These are phyloP conservation scores for Saccopteryx bilineata DNA, from an alignment of 2,113 vertebrate species.

Conservation along the genomic window DNA sequence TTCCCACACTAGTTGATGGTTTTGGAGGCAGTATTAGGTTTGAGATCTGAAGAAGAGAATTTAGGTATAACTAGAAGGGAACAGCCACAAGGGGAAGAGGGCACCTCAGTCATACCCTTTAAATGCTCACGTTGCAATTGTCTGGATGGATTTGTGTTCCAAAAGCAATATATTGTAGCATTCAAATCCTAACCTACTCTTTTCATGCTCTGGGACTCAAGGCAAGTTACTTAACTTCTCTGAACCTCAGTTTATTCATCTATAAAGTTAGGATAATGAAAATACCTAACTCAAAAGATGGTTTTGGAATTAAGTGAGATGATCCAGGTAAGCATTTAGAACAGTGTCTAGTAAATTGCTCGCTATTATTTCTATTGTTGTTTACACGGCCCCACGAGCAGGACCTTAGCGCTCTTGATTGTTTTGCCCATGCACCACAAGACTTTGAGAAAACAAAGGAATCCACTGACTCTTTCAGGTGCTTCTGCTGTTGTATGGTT, in stretches of 20 bases:
- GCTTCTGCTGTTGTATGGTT: background rate
- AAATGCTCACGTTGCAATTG: background rate
- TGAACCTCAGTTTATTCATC: constrained; percentile 38
- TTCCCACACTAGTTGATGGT: background rate
- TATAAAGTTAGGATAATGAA: constrained; percentile 19
- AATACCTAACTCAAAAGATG: background rate
- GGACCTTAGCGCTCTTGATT: background rate
- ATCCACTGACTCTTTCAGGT: background rate
- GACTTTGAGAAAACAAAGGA: background rate
- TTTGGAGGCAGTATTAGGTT: background rate
- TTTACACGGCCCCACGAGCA: background rate
- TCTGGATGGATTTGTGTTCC: background rate
- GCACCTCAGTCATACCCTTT: background rate
- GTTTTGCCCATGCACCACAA: background rate
- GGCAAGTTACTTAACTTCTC: constrained; percentile 43
- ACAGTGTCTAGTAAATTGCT: background rate
- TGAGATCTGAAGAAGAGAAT: background rate
- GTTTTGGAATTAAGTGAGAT: constrained; percentile 12
- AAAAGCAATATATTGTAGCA: background rate
- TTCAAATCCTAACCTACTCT: background rate
- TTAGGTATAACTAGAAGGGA: background rate
- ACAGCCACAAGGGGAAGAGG: background rate
- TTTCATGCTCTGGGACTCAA: constrained; percentile 32
- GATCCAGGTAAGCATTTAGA: background rate
- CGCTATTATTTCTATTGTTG: background rate